Evolutionary conservation across 2,113 vertebrate genomes (phyloP).

Genomic region (Sinocyclocheilus maitianheensis): DNA sequence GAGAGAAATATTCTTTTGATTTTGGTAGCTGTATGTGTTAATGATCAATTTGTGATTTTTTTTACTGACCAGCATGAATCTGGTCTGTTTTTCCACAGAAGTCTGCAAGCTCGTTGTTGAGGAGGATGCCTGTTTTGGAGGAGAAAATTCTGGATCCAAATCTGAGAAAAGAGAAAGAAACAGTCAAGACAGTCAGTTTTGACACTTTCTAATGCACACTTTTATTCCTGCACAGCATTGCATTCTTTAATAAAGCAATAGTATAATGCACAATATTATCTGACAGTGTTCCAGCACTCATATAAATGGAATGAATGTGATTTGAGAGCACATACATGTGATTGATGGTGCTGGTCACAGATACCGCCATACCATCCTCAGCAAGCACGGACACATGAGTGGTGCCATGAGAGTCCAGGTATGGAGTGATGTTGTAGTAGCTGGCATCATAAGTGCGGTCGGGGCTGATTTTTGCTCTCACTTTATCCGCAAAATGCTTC

Average conservation of each 20-base stretch:
- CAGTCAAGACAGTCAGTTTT: neutral
- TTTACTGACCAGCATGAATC: slow-evolving; percentile 46
- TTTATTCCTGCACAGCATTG: neutral
- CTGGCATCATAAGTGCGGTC: slow-evolving; percentile 44
- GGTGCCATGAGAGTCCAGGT: slow-evolving; percentile 69
- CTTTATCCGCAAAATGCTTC: slow-evolving; percentile 64
- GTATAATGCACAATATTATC: neutral
- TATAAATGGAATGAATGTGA: neutral
- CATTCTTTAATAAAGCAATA: neutral
- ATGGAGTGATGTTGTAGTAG: slow-evolving; percentile 66
- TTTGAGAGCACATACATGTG: slow-evolving; percentile 73
- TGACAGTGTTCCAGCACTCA: neutral
- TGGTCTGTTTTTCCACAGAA: slow-evolving; percentile 75
- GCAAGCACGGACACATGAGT: slow-evolving; percentile 82
- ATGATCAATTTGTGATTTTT: neutral
- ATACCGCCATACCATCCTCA: slow-evolving; percentile 80
- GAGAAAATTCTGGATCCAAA: slow-evolving; percentile 90
- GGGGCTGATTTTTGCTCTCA: slow-evolving; percentile 71
- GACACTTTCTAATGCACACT: neutral
- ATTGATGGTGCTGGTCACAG: slow-evolving; percentile 91
- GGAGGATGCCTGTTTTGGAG: slow-evolving; percentile 83
- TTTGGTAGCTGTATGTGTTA: neutral
- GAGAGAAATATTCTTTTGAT: neutral
- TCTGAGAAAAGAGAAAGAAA: slow-evolving; percentile 65
- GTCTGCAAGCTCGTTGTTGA: slow-evolving; percentile 92